Conservation (phyloP, 2,113 vertebrate species). For the Psophia crepitans region DNA sequence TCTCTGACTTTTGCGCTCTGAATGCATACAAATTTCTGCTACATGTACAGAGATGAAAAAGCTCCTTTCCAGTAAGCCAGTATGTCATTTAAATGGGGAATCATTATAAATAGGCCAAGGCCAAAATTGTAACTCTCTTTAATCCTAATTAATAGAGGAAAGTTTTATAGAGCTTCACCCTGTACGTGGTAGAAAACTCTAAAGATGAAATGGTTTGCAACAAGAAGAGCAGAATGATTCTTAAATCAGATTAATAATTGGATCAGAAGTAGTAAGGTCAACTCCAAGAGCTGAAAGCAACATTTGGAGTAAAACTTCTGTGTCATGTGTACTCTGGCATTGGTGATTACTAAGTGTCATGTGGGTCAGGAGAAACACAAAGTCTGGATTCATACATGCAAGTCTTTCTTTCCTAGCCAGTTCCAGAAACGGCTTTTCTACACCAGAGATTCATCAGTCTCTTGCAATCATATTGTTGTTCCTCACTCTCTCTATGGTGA, state of each 20-base stretch:
- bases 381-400: background rate
- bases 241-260: background rate
- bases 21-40: background rate
- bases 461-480: background rate
- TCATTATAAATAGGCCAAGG: background rate
- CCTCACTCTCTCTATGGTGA: background rate
- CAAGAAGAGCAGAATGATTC: background rate
- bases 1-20: background rate
- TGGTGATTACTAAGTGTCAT: background rate
- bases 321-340: background rate
- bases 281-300: background rate
- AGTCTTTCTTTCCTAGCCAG: background rate
- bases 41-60: background rate
- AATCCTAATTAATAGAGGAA: background rate
- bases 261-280: background rate
- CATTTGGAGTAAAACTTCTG: background rate
- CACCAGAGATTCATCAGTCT: background rate
- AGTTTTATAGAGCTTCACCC: background rate
- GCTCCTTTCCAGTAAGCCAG: background rate
- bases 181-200: background rate
- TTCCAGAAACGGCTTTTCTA: background rate
- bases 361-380: background rate
- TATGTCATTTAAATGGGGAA: background rate
- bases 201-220: background rate
- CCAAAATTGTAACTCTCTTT: background rate